Conservation (phyloP, 2,797 vertebrate species). For the Tokudaia muenninki region DNA sequence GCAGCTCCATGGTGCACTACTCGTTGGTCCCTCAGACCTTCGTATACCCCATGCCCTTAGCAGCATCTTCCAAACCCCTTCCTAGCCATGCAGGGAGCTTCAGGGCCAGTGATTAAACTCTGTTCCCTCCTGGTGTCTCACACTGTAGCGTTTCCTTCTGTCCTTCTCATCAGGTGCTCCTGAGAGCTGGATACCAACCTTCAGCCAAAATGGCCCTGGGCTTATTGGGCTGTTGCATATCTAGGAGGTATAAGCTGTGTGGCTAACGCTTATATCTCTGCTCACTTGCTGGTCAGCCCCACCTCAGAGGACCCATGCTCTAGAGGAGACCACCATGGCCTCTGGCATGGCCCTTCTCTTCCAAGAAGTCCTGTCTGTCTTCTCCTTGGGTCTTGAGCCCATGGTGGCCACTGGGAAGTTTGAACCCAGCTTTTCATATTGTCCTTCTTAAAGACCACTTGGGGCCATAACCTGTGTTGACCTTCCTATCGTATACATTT, state of each 20-base stretch:
- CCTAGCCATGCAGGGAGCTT: neutral
- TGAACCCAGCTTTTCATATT: neutral
- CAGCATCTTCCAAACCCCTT: neutral
- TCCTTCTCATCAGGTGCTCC: neutral
- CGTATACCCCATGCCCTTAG: neutral
- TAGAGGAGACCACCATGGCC: neutral
- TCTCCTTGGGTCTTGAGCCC: neutral
- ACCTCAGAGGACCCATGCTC: neutral
- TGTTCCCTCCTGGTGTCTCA: neutral
- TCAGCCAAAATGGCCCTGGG: neutral
- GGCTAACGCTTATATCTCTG: neutral
- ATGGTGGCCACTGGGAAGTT: neutral
- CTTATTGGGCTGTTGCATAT: neutral
- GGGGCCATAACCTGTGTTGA: neutral
- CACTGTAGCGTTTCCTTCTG: neutral
- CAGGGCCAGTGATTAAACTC: neutral
- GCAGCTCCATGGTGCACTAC: neutral
- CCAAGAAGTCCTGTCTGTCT: neutral
- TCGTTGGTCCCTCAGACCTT: neutral
- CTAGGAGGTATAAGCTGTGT: neutral
- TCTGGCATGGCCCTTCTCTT: neutral
- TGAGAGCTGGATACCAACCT: neutral
- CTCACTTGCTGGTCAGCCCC: neutral
- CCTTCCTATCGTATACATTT: constrained; percentile 14
- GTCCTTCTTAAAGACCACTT: constrained; percentile 10